Conservation (phyloP, 1,140 invertebrate genomes). For the Epicauta chinensis region DNA sequence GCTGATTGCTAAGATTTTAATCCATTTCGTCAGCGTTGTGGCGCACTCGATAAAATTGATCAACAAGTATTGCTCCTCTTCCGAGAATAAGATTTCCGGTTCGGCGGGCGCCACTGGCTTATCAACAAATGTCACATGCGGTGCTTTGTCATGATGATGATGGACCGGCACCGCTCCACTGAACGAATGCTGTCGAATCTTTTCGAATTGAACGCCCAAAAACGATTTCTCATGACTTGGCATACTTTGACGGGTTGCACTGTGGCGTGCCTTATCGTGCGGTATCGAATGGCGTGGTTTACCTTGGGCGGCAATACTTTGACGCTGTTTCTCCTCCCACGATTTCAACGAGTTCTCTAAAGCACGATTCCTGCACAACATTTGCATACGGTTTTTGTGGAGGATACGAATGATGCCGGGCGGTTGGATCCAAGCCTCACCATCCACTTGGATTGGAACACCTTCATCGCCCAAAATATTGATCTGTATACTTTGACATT, state of each 20-base stretch:
- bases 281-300: slow-evolving; percentile 36
- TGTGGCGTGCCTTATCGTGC: slow-evolving; percentile 37
- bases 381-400: slow-evolving; percentile 95
- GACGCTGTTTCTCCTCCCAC: slow-evolving; percentile 92
- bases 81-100: slow-evolving; percentile 51
- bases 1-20: slow-evolving; percentile 56
- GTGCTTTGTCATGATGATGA: slow-evolving; percentile 23
- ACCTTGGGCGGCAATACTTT: slow-evolving; percentile 44
- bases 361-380: slow-evolving; percentile 84
- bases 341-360: slow-evolving; percentile 82
- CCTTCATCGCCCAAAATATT: slow-evolving; percentile 87
- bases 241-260: slow-evolving; percentile 39
- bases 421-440: slow-evolving; percentile 97
- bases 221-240: slow-evolving; percentile 37
- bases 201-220: slow-evolving; percentile 38
- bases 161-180: slow-evolving; percentile 34
- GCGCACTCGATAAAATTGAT: slow-evolving; percentile 75
- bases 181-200: slow-evolving; percentile 41
- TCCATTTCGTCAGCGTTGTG: slow-evolving; percentile 74
- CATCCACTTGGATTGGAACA: slow-evolving; percentile 90
- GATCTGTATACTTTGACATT: slow-evolving; percentile 92
- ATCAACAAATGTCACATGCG: slow-evolving; percentile 33
- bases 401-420: slow-evolving; percentile 92
- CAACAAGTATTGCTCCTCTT: slow-evolving; percentile 69
- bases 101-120: slow-evolving; percentile 35